Base-by-base conservation (phyloP, 1,140 invertebrate genomes). In the Plutomurus gul region DNA sequence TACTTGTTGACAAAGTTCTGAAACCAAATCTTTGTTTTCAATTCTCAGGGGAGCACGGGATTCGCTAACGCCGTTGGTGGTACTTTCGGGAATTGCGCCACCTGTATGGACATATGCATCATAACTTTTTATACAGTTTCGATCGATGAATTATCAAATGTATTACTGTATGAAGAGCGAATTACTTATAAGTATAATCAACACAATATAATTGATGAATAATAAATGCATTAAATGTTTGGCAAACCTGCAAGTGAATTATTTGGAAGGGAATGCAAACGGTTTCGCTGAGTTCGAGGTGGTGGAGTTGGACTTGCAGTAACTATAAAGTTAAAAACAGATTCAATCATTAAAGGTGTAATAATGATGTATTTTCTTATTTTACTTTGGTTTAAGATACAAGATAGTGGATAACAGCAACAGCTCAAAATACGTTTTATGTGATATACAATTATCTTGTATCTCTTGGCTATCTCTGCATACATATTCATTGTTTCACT, bases 1-100 rank as follows among this genome's bases (percentile, higher is more conserved):
- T 37, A 96, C 88, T 85, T 96, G 93, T 86, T 95, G 93, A 87
- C 94, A 96, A 89, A 96, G 91, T 78, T 93, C 93, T 81, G 93
- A 93, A 22, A 96, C 94, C 37, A 81, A 77, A 77, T 83, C 82
- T 49, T 82, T 83, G 51, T 78, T 83, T 18, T 83, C 80, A 40
- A 82, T 72, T 56, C 56, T 80, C 1, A 78, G 75, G 60, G 75
- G 80, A 39, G 72, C 39, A 30, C 39, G 16, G 37, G 75, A 25
- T 40, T 77, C 75, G 43, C 65, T 49, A 36, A 27, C 22, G 40
- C 77, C 78, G 39, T 75, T 36, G 51, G 92, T 71, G 51, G 93
- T 93, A 84, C 92, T 89, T 88, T 95, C 93, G 22, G 93, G 92
- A 86, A 95, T 95, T 30, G 93, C 92, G 84, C 92, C 93, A 80